These are phyloP conservation scores for Nothocercus nigrocapillus DNA, from an alignment of 2,113 vertebrate genomes.

Conservation along the genomic window DNA sequence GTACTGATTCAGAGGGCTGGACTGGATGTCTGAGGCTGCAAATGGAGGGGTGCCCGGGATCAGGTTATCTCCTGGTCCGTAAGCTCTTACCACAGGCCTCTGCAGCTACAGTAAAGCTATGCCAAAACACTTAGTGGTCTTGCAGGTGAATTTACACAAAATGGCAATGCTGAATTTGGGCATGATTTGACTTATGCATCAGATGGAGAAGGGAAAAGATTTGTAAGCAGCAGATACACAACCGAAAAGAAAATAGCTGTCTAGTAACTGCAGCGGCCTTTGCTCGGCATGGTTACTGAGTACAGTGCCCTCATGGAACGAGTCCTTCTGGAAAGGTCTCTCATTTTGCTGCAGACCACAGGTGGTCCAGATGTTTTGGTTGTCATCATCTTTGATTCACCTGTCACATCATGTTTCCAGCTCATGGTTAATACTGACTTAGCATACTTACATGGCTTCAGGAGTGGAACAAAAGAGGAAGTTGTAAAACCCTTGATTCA, in stretches of 20 bases:
- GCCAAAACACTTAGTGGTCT: accelerated
- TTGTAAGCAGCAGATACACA: background rate
- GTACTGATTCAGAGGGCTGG: background rate
- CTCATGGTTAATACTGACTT: background rate
- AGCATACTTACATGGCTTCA: background rate
- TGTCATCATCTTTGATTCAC: background rate
- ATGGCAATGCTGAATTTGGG: background rate
- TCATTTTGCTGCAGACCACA: background rate
- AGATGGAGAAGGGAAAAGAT: background rate
- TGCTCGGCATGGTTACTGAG: background rate
- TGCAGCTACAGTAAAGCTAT: background rate
- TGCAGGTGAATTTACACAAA: background rate
- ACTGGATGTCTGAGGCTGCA: background rate
- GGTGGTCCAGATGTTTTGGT: background rate
- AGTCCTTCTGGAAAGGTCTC: background rate
- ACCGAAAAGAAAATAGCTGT: background rate
- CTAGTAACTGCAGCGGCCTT: background rate
- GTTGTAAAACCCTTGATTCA: background rate
- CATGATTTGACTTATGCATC: background rate
- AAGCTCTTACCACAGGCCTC: background rate
- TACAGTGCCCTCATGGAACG: background rate
- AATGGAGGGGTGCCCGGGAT: background rate
- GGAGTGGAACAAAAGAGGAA: background rate
- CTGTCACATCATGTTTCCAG: accelerated
- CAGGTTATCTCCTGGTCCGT: background rate